These are phyloP conservation scores for Apistogramma diplotaenia DNA, from an alignment of 2,113 vertebrate genomes.

Conservation along the genomic window DNA sequence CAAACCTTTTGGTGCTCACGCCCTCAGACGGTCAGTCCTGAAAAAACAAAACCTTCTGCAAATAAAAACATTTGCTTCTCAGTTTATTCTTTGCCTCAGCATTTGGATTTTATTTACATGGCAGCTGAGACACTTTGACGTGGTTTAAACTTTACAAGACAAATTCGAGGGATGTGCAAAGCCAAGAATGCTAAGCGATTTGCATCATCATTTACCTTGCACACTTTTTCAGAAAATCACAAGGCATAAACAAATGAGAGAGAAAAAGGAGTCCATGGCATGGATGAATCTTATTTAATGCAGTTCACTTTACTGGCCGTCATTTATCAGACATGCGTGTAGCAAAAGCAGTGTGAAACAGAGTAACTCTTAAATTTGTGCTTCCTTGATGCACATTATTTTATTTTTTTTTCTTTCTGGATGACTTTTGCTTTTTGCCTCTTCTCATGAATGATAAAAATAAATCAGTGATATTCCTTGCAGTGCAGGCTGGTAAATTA, in stretches of 20 bases:
- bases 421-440: not conserved
- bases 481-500: not conserved
- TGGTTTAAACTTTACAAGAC: constrained; percentile 48
- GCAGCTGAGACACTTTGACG: not conserved
- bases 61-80: constrained; percentile 11
- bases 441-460: not conserved
- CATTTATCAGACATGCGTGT: not conserved
- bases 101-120: constrained; percentile 46
- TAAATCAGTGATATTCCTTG: not conserved
- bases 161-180: constrained; percentile 14
- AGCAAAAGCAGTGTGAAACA: not conserved
- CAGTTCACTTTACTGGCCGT: not conserved
- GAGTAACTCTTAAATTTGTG: too few relatives aligned
- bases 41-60: constrained; percentile 7
- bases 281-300: not conserved
- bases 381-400: not conserved
- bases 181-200: not conserved
- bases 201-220: not conserved
- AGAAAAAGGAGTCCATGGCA: not conserved
- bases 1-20: not conserved
- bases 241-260: not conserved
- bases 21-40: not conserved
- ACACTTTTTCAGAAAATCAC: not conserved
- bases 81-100: not conserved
- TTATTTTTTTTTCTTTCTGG: not conserved